Evolutionary conservation across 2,888 invertebrate genomes (phyloP), one percentile per base, ranked within the genome.

Genomic region (Drosophila putrida): DNA sequence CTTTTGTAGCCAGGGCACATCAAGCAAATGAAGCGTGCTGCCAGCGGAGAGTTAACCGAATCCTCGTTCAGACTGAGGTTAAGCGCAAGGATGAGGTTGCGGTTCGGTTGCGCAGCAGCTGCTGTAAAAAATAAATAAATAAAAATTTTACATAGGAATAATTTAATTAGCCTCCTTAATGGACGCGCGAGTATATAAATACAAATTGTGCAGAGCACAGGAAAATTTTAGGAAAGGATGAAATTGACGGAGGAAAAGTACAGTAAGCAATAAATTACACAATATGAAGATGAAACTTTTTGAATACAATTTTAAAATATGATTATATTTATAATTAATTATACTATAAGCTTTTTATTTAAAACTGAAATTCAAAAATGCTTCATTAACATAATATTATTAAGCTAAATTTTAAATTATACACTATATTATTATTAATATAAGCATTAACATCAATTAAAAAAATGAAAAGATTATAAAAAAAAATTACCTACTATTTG

Each of bases 11-110:
- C 33, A 25, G 13, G 15, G 51, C 25, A 33, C 41, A 70, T 67
- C 72, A 80, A 68, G 77, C 80, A 77, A 88, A 82, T 88, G 89
- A 89, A 79, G 83, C 87, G 71, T 80, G 60, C 51, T 44, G 28
- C 13, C 75, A 55, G 53, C 54, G 31, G 8, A 27, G 43, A 41
- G 35, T 46, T 13, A 49, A 71, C 49, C 20, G 49, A 54, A 41
- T 54, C 33, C 46, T 44, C n/a, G 11, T 20, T 36, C 10, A 9
- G 13, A 35, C 11, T 20, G 4, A 31, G 33, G 15, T 51, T 44
- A 25, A 13, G 27, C 46, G 36, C 11, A 20, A 15, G 31, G n/a
- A 5, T 27, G 50, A 44, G 36, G 44, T 31, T 31, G 43, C 27
- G 50, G 28, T 43, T 33, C 36, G 15, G 10, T 36, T 43, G 35